phyloP scores from a whole-genome alignment of 2,888 invertebrate genomes.

The Drosophila monieri region DNA sequence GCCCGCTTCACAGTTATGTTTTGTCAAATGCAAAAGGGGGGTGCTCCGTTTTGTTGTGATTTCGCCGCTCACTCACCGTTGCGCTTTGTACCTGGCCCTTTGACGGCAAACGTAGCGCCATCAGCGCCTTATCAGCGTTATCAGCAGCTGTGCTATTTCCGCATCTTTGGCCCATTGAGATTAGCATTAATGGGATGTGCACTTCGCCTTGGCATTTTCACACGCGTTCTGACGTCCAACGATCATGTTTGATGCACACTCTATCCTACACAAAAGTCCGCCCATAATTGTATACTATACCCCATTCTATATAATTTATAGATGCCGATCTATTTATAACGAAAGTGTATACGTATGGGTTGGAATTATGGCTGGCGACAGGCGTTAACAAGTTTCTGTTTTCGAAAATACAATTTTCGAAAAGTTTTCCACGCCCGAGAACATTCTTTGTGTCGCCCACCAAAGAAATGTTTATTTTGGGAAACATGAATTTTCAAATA shows the following conservation, averaged over 20 bases:
- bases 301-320: conserved; percentile 19
- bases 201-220: conserved; percentile 44
- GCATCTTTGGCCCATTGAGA: conserved; percentile 30
- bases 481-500: neutral
- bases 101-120: conserved; percentile 31
- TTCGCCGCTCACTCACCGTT: conserved; percentile 3
- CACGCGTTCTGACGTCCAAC: conserved; percentile 28
- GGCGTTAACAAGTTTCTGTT: conserved; percentile 64
- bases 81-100: conserved; percentile 20
- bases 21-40: neutral
- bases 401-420: conserved; percentile 55
- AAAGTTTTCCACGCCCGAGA: conserved; percentile 59
- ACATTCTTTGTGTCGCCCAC: conserved; percentile 40
- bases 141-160: conserved; percentile 45
- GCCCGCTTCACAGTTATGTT: conserved; percentile 23
- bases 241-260: conserved; percentile 45
- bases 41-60: conserved; percentile 37
- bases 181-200: conserved; percentile 23
- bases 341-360: conserved; percentile 18
- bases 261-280: conserved; percentile 20
- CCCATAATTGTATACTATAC: conserved; percentile 9
- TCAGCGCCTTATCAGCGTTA: conserved; percentile 37
- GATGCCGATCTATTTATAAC: conserved; percentile 34
- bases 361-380: conserved; percentile 65
- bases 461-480: neutral